Evolutionary conservation across 2,113 vertebrate species (phyloP).

Genomic region (Riparia riparia): DNA sequence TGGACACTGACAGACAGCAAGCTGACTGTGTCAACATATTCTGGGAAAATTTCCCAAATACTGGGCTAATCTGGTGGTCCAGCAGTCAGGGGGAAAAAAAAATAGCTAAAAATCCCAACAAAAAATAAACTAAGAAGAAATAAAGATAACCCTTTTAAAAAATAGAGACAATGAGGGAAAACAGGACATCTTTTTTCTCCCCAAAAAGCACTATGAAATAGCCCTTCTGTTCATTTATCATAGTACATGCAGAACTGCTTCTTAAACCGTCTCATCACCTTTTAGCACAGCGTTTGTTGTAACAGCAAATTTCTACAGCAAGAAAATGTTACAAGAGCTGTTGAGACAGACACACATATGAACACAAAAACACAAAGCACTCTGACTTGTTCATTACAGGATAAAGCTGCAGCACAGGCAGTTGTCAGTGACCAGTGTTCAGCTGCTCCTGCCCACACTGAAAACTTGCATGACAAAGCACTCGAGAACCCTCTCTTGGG

Average conservation of each 20-base stretch:
- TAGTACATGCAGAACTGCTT: background rate
- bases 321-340: background rate
- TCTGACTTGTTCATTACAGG: background rate
- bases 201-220: background rate
- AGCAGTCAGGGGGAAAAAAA: background rate
- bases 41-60: background rate
- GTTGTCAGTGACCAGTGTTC: background rate
- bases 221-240: background rate
- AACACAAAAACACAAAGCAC: background rate
- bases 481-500: background rate
- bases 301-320: background rate
- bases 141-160: background rate
- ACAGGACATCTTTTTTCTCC: background rate
- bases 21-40: background rate
- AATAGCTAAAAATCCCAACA: rapidly evolving
- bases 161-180: background rate
- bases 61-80: background rate
- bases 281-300: background rate
- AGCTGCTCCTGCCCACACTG: background rate
- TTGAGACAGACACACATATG: background rate
- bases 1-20: background rate
- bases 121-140: background rate
- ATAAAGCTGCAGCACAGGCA: background rate
- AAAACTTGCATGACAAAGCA: background rate
- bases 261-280: background rate